Percentiles rank a stretch among this genome's conserved stretches.
Evolutionary conservation across 92 coral and sea anemone species (phyloP).

Genomic region (Umimayanthus kanabou): DNA sequence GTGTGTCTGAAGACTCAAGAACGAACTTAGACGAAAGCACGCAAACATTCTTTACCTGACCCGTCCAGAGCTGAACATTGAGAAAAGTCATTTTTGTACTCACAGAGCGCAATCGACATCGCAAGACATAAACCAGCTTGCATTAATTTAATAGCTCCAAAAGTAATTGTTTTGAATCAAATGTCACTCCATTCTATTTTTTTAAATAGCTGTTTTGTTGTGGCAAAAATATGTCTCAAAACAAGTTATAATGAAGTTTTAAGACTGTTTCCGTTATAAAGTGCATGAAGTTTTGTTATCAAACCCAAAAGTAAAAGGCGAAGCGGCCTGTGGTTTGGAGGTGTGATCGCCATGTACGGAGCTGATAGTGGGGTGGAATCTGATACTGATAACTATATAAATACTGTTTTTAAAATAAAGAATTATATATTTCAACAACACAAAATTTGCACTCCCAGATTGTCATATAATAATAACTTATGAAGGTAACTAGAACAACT

Average conservation of each 20-base stretch:
- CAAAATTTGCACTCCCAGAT: not conserved
- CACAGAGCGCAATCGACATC: not conserved
- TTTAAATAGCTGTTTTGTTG: not conserved
- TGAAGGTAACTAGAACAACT: not conserved
- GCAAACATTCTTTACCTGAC: constrained; percentile 33
- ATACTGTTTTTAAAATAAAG: not conserved
- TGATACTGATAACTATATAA: not conserved
- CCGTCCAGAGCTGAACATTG: constrained; percentile 1
- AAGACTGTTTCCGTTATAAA: not conserved
- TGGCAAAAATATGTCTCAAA: too few species aligned
- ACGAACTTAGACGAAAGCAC: constrained; percentile 12
- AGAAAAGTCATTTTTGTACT: not conserved
- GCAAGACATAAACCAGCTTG: not conserved
- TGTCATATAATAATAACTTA: not conserved
- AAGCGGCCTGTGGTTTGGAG: too few species aligned
- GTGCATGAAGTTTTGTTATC: not conserved
- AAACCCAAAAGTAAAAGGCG: too few species aligned
- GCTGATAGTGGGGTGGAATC: too few species aligned
- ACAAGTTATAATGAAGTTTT: not conserved
- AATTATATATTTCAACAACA: too few species aligned
- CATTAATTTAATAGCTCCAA: not conserved
- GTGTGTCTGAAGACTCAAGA: constrained; percentile 13
- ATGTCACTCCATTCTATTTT: not conserved
- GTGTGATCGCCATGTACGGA: too few species aligned
- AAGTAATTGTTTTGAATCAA: too few species aligned